phyloP scores from a whole-genome alignment of 2,113 vertebrate genomes.

The Anser brachyrhynchus region DNA sequence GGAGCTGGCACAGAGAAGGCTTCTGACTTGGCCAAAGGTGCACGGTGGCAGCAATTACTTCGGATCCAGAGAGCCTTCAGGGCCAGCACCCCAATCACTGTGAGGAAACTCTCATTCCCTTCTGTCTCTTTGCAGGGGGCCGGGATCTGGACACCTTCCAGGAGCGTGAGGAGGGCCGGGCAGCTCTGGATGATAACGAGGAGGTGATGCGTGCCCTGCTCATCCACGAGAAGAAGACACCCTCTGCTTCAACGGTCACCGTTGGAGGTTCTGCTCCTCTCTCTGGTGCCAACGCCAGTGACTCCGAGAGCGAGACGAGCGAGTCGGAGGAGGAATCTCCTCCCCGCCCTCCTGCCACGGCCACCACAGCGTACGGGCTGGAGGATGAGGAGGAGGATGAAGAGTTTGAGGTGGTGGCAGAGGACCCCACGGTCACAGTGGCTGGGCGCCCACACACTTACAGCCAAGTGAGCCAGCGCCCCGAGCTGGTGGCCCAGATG shows the following conservation, averaged over 20 bases:
- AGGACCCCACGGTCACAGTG: conserved; percentile 88
- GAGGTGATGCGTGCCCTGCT: conserved; percentile 97
- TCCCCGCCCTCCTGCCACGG: neutral
- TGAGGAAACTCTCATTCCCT: neutral
- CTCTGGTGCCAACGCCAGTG: conserved; percentile 80
- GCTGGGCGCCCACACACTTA: conserved; percentile 87
- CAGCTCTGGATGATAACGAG: conserved; percentile 87
- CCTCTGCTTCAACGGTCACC: conserved; percentile 62
- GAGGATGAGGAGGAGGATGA: conserved; percentile 90
- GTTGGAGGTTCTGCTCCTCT: conserved; percentile 67
- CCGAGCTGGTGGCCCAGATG: conserved; percentile 95
- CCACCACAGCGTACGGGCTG: conserved; percentile 22
- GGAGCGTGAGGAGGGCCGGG: conserved; percentile 72
- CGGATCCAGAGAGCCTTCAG: neutral
- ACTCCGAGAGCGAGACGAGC: conserved; percentile 97
- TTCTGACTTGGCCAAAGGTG: neutral
- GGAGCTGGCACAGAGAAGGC: neutral
- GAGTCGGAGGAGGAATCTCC: conserved; percentile 92
- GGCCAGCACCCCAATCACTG: neutral
- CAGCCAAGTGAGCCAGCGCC: conserved; percentile 92
- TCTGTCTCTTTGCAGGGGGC: conserved; percentile 63
- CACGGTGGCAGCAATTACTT: neutral
- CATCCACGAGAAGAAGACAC: conserved; percentile 92
- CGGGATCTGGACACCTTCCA: conserved; percentile 78
- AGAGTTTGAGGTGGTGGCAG: conserved; percentile 93